phyloP scores from a whole-genome alignment of 2,113 vertebrate genomes.

The Cynoglossus semilaevis region DNA sequence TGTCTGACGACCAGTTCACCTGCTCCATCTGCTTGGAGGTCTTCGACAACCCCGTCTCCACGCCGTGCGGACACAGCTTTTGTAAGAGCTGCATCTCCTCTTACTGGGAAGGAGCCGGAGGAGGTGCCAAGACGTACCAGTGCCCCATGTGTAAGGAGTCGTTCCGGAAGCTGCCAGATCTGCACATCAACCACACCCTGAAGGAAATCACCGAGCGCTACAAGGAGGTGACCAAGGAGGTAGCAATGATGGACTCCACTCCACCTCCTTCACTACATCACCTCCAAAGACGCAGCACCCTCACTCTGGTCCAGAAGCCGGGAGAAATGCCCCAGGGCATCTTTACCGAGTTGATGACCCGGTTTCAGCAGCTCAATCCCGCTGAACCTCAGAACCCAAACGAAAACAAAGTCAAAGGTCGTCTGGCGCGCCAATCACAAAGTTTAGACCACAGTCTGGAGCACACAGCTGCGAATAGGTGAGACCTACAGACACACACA shows the following conservation, averaged over 20 bases:
- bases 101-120: slow-evolving; percentile 65
- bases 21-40: slow-evolving; percentile 77
- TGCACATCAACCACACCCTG: slow-evolving; percentile 75
- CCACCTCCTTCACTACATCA: neutral
- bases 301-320: neutral
- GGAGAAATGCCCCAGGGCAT: slow-evolving; percentile 46
- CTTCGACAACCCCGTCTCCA: slow-evolving; percentile 74
- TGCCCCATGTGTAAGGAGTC: slow-evolving; percentile 77
- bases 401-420: neutral
- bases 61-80: slow-evolving; percentile 78
- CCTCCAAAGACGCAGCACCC: neutral
- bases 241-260: fast-evolving
- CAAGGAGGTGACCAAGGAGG: slow-evolving; percentile 51
- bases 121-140: slow-evolving; percentile 37
- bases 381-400: neutral
- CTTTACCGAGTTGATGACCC: slow-evolving; percentile 60
- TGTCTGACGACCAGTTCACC: slow-evolving; percentile 77
- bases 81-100: slow-evolving; percentile 71
- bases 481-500: slow-evolving; percentile 32
- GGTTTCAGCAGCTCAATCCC: slow-evolving; percentile 41
- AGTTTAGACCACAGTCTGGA: neutral
- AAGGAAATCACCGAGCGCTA: slow-evolving; percentile 78
- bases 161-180: slow-evolving; percentile 67
- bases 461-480: slow-evolving; percentile 1
- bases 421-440: neutral